Percentiles rank a stretch among this genome's conserved stretches.
phyloP scores from a whole-genome alignment of 2,888 invertebrate species.

The Latrodectus elegans region DNA sequence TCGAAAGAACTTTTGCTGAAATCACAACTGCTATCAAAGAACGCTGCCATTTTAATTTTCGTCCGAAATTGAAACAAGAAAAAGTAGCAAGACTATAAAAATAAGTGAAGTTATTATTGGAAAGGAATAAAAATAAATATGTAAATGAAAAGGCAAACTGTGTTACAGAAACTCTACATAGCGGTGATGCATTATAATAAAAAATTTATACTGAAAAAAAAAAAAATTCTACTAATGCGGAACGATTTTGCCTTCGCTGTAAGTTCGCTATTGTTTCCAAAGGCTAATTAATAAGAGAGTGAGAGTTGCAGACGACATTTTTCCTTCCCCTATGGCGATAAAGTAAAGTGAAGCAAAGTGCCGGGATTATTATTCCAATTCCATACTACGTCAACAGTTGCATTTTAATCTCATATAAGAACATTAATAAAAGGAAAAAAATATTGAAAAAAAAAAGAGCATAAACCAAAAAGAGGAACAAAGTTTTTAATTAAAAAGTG shows the following conservation, averaged over 20 bases:
- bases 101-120: slow-evolving; percentile 29
- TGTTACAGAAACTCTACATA: slow-evolving; percentile 1
- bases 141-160: slow-evolving; percentile 36
- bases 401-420: slow-evolving; percentile 31
- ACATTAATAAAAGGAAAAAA: slow-evolving; percentile 5
- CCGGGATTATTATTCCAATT: slow-evolving; percentile 33
- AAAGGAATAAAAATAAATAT: slow-evolving; percentile 39
- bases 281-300: slow-evolving; percentile 54
- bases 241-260: slow-evolving; percentile 30
- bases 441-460: not conserved
- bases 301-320: slow-evolving; percentile 37
- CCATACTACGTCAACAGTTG: slow-evolving; percentile 33
- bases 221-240: slow-evolving; percentile 14
- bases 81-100: not conserved
- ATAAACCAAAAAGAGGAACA: slow-evolving; percentile 1
- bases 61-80: slow-evolving; percentile 31
- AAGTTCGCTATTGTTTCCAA: slow-evolving; percentile 40
- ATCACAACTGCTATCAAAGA: slow-evolving; percentile 44
- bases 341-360: slow-evolving; percentile 23
- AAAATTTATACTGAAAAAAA: not conserved
- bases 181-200: not conserved
- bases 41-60: slow-evolving; percentile 48
- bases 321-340: slow-evolving; percentile 2
- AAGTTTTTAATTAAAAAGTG: slow-evolving; percentile 36
- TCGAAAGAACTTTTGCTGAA: slow-evolving; percentile 24